Conservation (phyloP, 2,797 vertebrate genomes). For the Adelosebastes latens region DNA sequence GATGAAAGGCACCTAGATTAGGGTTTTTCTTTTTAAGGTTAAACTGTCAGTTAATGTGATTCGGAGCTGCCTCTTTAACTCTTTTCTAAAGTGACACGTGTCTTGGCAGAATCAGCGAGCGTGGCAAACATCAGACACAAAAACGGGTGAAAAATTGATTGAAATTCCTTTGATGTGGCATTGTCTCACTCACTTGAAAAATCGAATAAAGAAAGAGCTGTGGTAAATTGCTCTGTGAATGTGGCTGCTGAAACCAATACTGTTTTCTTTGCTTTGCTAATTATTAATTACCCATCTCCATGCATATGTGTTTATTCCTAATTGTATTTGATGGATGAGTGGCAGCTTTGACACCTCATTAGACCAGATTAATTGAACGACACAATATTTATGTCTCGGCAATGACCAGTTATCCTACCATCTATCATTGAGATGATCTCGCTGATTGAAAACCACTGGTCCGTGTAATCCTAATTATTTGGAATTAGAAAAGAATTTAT, state of each 20-base stretch:
- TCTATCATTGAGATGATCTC: slow-evolving; percentile 96
- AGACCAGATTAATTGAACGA: slow-evolving; percentile 96
- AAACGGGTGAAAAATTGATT: slow-evolving; percentile 55
- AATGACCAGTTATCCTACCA: slow-evolving; percentile 95
- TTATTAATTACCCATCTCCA: slow-evolving; percentile 84
- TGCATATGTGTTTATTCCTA: slow-evolving; percentile 92
- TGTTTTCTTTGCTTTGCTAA: slow-evolving; percentile 85
- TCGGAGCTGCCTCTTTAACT: not conserved
- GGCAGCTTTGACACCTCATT: slow-evolving; percentile 96
- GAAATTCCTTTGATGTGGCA: slow-evolving; percentile 63
- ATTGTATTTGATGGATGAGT: slow-evolving; percentile 99
- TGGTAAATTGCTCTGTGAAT: slow-evolving; percentile 76
- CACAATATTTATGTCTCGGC: slow-evolving; percentile 96
- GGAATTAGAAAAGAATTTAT: slow-evolving; percentile 97
- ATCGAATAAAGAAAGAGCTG: slow-evolving; percentile 53
- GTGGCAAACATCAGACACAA: slow-evolving; percentile 32
- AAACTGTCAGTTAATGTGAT: slow-evolving; percentile 25
- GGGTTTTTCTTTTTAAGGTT: slow-evolving; percentile 7
- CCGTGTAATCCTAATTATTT: slow-evolving; percentile 98
- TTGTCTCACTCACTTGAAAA: slow-evolving; percentile 72
- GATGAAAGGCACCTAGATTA: slow-evolving; percentile 34
- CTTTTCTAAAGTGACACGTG: slow-evolving; percentile 36
- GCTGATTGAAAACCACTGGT: slow-evolving; percentile 98
- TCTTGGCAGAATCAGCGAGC: slow-evolving; percentile 34
- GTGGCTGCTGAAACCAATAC: slow-evolving; percentile 78